Evolutionary conservation across 1,140 invertebrate species (phyloP).

Genomic region (Vanessa tameamea): DNA sequence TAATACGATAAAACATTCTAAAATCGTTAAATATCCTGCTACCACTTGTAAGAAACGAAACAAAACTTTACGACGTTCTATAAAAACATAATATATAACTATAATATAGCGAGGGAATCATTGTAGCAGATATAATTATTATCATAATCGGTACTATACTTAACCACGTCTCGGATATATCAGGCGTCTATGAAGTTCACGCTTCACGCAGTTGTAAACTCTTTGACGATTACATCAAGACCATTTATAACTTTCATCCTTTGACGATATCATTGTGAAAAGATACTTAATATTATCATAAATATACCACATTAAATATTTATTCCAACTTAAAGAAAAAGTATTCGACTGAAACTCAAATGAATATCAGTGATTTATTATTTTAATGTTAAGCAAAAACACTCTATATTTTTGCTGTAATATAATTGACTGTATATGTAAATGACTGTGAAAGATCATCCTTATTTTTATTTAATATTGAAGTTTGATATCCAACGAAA

Average conservation of each 20-base stretch:
- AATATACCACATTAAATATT: neutral
- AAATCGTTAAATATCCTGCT: neutral
- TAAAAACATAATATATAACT: constrained; percentile 8
- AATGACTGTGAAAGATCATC: too few relatives aligned
- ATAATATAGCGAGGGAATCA: neutral
- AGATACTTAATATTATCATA: neutral
- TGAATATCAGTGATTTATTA: neutral
- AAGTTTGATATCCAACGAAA: neutral
- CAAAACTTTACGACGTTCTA: neutral
- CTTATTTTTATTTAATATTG: too few relatives aligned
- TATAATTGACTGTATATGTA: too few relatives aligned
- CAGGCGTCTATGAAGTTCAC: constrained; percentile 30
- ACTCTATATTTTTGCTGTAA: too few relatives aligned
- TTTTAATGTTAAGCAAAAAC: too few relatives aligned
- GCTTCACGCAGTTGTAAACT: constrained; percentile 30
- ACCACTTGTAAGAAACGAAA: neutral
- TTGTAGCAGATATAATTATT: constrained; percentile 11
- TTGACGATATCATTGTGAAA: constrained; percentile 22
- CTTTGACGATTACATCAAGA: constrained; percentile 36
- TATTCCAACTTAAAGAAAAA: neutral
- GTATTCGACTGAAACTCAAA: neutral
- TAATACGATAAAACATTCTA: constrained; percentile 1
- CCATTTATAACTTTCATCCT: constrained; percentile 32
- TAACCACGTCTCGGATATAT: constrained; percentile 15
- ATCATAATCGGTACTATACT: constrained; percentile 10